Conservation (phyloP, 1,140 invertebrate genomes). For the Hycleus cichorii region DNA sequence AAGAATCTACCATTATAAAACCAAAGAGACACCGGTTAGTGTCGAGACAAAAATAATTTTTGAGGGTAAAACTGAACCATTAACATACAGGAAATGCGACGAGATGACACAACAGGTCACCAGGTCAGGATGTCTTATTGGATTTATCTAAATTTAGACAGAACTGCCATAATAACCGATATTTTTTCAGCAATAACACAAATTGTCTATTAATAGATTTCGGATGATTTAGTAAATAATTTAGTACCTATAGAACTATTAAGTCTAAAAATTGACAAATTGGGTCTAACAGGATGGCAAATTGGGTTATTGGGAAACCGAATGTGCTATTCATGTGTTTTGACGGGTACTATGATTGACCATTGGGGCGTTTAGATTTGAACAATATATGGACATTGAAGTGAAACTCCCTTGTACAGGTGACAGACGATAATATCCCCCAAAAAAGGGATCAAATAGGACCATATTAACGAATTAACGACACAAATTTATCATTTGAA, state of each 20-base stretch:
- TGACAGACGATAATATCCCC: conserved; percentile 1
- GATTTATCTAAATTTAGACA: too few relatives aligned
- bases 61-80: background rate
- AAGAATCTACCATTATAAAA: background rate
- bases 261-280: background rate
- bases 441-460: conserved; percentile 2
- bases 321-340: conserved; percentile 6
- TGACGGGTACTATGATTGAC: conserved; percentile 12
- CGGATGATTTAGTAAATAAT: too few relatives aligned
- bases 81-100: conserved; percentile 1
- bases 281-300: conserved; percentile 8
- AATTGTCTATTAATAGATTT: too few relatives aligned
- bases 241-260: too few relatives aligned
- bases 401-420: conserved; percentile 7
- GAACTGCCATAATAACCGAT: too few relatives aligned
- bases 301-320: conserved; percentile 10
- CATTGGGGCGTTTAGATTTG: conserved; percentile 3
- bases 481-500: background rate
- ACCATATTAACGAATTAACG: conserved; percentile 6
- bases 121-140: conserved; percentile 3
- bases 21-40: conserved; percentile 4
- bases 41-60: conserved; percentile 7
- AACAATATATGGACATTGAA: conserved; percentile 7
- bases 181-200: too few relatives aligned
- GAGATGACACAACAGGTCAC: conserved; percentile 5